Evolutionary conservation across 1,140 invertebrate genomes (phyloP).

Genomic region (Lasioglossum baleicum): DNA sequence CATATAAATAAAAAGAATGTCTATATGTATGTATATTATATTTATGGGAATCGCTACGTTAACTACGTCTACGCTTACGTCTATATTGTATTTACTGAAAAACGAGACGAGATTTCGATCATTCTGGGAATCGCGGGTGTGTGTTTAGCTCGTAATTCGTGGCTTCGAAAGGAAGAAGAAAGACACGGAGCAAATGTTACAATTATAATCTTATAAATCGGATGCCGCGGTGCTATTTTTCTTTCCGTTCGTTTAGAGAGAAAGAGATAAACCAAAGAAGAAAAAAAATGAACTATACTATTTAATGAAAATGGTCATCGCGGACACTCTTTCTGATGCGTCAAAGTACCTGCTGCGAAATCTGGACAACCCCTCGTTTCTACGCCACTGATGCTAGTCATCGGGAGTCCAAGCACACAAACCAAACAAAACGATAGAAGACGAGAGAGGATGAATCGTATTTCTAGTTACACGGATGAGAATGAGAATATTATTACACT

Average conservation of each 20-base stretch:
- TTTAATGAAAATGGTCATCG: neutral
- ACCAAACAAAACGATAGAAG: neutral
- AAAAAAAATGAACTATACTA: too few relatives aligned
- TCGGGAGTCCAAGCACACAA: slow-evolving; percentile 47
- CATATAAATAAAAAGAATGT: neutral
- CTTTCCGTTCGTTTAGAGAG: neutral
- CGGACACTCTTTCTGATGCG: slow-evolving; percentile 34
- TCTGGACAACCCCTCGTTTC: slow-evolving; percentile 46
- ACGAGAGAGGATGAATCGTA: slow-evolving; percentile 8
- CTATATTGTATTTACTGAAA: neutral
- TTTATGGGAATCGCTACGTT: slow-evolving; percentile 40
- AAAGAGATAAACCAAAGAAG: too few relatives aligned
- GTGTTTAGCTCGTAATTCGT: neutral
- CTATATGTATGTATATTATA: slow-evolving; percentile 1
- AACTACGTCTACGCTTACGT: neutral
- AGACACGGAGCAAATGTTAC: slow-evolving; percentile 24
- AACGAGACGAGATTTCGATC: neutral
- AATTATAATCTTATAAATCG: slow-evolving; percentile 9
- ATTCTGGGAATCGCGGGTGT: slow-evolving; percentile 1
- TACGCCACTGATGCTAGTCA: slow-evolving; percentile 51
- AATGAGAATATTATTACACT: slow-evolving; percentile 28
- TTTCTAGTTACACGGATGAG: slow-evolving; percentile 23
- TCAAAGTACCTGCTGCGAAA: slow-evolving; percentile 49
- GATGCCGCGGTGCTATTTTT: slow-evolving; percentile 9
- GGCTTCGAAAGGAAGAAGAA: neutral